These are phyloP conservation scores for Ditylenchus dipsaci DNA, from an alignment of 1,140 invertebrate species.

Conservation along the genomic window DNA sequence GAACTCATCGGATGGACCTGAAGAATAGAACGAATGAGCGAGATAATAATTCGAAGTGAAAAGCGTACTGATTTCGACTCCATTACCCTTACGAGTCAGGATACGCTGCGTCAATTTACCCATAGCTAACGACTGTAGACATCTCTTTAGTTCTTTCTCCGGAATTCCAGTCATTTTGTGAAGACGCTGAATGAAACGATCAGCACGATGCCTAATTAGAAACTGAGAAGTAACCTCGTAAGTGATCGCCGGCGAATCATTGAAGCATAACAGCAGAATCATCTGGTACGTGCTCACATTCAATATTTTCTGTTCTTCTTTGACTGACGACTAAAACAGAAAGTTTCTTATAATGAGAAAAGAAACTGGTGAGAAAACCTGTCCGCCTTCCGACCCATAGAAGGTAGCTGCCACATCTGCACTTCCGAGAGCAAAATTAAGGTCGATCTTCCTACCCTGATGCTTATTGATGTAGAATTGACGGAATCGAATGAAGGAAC, in stretches of 20 bases:
- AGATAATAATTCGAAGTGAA: too few relatives aligned
- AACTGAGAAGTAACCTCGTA: constrained; percentile 67
- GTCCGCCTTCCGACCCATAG: constrained; percentile 56
- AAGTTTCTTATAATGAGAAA: neutral
- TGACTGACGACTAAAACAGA: constrained; percentile 15
- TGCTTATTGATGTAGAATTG: constrained; percentile 88
- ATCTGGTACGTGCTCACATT: constrained; percentile 93
- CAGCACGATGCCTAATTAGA: neutral
- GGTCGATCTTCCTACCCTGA: constrained; percentile 89
- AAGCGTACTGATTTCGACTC: constrained; percentile 67
- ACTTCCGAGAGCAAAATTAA: constrained; percentile 90
- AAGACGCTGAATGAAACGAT: constrained; percentile 70
- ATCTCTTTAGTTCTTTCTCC: constrained; percentile 85
- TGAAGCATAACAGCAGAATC: constrained; percentile 95
- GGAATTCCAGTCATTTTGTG: constrained; percentile 95
- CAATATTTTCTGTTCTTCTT: constrained; percentile 82
- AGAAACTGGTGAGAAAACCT: neutral
- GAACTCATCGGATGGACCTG: constrained; percentile 83
- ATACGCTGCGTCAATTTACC: constrained; percentile 91
- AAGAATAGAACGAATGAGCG: too few relatives aligned
- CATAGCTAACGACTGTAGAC: constrained; percentile 90
- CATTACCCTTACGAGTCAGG: constrained; percentile 83
- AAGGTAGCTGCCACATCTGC: constrained; percentile 94
- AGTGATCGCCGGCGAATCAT: constrained; percentile 79
- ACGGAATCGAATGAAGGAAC: constrained; percentile 87